These are phyloP conservation scores for Oxyura jamaicensis DNA, from an alignment of 2,113 vertebrate genomes.

Conservation along the genomic window DNA sequence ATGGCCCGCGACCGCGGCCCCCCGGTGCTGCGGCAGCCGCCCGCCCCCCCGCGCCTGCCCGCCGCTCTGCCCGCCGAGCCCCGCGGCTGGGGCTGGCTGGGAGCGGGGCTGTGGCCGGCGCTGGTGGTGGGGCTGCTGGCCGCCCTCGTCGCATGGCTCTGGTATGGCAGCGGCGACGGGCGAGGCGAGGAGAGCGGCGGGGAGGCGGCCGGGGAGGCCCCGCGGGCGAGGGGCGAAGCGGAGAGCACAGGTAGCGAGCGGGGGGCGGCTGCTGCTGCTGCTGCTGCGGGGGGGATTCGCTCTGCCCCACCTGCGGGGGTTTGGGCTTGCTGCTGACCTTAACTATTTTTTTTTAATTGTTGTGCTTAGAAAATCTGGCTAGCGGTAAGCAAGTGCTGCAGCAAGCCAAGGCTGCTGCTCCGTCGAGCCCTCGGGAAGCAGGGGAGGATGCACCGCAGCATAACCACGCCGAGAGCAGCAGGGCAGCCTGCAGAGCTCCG, in stretches of 20 bases:
- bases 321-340: accelerated
- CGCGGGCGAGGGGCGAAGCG: too few species aligned
- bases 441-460: neutral
- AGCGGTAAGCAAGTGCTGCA: neutral
- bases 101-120: slow-evolving; percentile 35
- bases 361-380: slow-evolving; percentile 21
- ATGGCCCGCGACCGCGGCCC: slow-evolving; percentile 15
- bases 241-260: neutral
- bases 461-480: neutral
- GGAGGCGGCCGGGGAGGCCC: neutral
- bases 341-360: accelerated
- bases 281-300: neutral
- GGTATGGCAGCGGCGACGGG: slow-evolving; percentile 21
- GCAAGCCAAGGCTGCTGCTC: neutral
- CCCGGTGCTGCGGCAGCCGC: neutral
- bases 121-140: slow-evolving; percentile 53
- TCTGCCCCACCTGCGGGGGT: too few species aligned
- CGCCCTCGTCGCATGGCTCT: slow-evolving; percentile 62
- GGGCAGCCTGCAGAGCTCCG: neutral
- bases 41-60: neutral
- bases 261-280: neutral
- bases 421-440: neutral
- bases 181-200: neutral
- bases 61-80: neutral
- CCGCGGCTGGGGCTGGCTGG: neutral